Conservation (phyloP, 1,140 invertebrate genomes). For the Harlomillsia oculata region DNA sequence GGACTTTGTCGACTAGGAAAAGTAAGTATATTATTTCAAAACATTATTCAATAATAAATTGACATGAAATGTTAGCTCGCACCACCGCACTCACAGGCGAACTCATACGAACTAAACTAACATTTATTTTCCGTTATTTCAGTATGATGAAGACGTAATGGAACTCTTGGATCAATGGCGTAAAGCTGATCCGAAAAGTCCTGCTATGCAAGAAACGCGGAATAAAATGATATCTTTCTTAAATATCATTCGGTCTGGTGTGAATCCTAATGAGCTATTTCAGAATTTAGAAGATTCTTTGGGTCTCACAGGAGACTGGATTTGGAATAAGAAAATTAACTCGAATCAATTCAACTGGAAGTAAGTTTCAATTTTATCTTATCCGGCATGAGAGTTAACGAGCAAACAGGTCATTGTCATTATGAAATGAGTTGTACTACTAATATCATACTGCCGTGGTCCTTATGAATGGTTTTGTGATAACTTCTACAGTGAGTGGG, state of each 20-base stretch:
- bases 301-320: slow-evolving; percentile 8
- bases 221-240: slow-evolving; percentile 19
- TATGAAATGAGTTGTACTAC: too few relatives aligned
- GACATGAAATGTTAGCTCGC: too few relatives aligned
- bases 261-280: slow-evolving; percentile 12
- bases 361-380: too few relatives aligned
- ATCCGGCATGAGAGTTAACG: too few relatives aligned
- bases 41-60: not conserved
- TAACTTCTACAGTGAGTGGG: not conserved
- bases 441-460: too few relatives aligned
- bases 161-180: slow-evolving; percentile 24
- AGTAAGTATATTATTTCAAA: slow-evolving; percentile 11
- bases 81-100: too few relatives aligned
- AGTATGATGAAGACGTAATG: slow-evolving; percentile 16
- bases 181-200: slow-evolving; percentile 6
- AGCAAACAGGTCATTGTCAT: too few relatives aligned
- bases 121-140: not conserved
- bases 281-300: slow-evolving; percentile 18
- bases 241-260: slow-evolving; percentile 18
- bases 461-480: not conserved
- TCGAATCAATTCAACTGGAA: slow-evolving; percentile 17
- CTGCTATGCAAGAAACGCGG: slow-evolving; percentile 9
- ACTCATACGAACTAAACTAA: too few relatives aligned
- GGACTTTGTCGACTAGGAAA: slow-evolving; percentile 16
- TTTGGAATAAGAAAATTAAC: slow-evolving; percentile 4